Evolutionary conservation across 35 echinoderm and acorn worm species (phyloP).

Genomic region (Hemicentrotus pulcherrimus): DNA sequence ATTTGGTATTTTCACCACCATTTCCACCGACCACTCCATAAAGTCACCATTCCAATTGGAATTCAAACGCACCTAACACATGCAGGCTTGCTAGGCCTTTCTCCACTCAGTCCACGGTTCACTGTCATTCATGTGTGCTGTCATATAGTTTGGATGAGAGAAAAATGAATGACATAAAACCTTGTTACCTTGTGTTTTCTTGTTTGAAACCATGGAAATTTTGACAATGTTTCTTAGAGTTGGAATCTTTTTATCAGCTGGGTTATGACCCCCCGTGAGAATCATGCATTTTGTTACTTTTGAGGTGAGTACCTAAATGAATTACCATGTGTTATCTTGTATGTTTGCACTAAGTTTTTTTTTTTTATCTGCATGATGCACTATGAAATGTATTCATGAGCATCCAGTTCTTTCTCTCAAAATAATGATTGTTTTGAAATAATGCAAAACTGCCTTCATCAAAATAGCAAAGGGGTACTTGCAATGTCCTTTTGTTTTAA

Average conservation of each 20-base stretch:
- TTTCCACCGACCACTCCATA: not conserved
- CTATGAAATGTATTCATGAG: not conserved
- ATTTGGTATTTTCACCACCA: not conserved
- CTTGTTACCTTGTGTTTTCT: not conserved
- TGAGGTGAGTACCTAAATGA: slow-evolving; percentile 38
- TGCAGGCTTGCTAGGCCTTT: slow-evolving; percentile 47
- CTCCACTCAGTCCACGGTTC: not conserved
- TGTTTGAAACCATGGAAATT: slow-evolving; percentile 6
- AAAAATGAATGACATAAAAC: not conserved
- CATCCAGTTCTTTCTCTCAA: not conserved
- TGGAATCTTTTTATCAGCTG: slow-evolving; percentile 46
- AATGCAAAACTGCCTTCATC: not conserved
- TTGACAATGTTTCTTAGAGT: slow-evolving; percentile 19
- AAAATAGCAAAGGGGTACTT: not conserved
- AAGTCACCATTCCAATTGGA: not conserved
- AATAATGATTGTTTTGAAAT: not conserved
- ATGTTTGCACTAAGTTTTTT: not conserved
- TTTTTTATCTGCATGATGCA: not conserved
- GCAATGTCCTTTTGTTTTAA: no score
- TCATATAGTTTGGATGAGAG: slow-evolving; percentile 23
- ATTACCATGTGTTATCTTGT: not conserved
- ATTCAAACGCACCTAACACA: slow-evolving; percentile 35
- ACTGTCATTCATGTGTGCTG: slow-evolving; percentile 49
- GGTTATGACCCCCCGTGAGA: not conserved
- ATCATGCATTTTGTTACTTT: not conserved